Evolutionary conservation across 2,888 invertebrate species (phyloP).

Genomic region (Drosophila melanosoma): DNA sequence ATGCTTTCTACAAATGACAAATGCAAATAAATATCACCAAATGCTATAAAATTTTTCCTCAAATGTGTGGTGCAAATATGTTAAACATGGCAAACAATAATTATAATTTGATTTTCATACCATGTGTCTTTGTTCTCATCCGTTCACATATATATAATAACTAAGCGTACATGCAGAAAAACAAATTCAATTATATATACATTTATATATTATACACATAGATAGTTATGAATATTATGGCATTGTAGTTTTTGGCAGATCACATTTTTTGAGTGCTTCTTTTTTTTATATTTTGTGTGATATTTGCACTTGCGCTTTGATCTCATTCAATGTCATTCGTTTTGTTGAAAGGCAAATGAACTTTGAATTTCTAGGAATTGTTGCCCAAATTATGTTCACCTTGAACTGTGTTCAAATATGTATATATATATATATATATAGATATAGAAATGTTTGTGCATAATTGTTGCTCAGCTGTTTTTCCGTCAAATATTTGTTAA

Average conservation of each 20-base stretch:
- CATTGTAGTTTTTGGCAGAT: background rate
- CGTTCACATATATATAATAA: conserved; percentile 29
- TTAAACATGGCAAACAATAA: conserved; percentile 43
- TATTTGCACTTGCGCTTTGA: conserved; percentile 20
- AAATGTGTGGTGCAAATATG: conserved; percentile 22
- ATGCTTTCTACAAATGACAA: conserved; percentile 15
- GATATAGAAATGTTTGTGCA: background rate
- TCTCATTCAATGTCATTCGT: conserved; percentile 20
- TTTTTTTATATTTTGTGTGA: background rate
- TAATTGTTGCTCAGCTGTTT: conserved; percentile 5
- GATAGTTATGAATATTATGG: conserved; percentile 1
- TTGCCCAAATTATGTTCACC: conserved; percentile 27
- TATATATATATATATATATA: background rate
- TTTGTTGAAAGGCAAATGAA: conserved; percentile 43
- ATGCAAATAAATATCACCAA: conserved; percentile 20
- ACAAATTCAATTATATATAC: conserved; percentile 1
- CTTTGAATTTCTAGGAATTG: conserved; percentile 19
- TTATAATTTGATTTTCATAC: conserved; percentile 36
- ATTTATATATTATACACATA: conserved; percentile 4
- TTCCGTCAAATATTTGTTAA: conserved; percentile 1
- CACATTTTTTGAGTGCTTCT: background rate
- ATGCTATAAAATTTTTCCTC: conserved; percentile 5
- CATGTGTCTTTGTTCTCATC: conserved; percentile 23
- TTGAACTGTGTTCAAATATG: conserved; percentile 17
- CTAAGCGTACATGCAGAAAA: conserved; percentile 9